Percentiles rank a stretch among this genome's conserved stretches.
Evolutionary conservation across 2,113 vertebrate species (phyloP).

Genomic region (Octodon degus): DNA sequence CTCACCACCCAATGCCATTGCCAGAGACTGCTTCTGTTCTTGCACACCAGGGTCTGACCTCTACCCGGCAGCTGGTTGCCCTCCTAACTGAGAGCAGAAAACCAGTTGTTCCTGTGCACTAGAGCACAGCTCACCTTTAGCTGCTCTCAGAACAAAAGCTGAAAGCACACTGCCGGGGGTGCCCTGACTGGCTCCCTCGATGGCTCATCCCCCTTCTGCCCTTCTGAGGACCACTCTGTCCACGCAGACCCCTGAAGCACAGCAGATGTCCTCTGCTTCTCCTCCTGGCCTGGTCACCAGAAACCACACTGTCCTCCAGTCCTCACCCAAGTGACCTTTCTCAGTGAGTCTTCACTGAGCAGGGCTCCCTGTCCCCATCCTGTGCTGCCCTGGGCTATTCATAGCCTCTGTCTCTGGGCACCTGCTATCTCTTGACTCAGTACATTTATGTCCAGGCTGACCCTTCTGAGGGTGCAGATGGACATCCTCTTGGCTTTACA

Average conservation of each 20-base stretch:
- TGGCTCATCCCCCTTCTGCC: neutral
- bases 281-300: accelerated
- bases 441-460: accelerated
- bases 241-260: neutral
- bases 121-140: neutral
- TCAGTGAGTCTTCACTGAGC: too few species aligned
- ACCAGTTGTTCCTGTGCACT: accelerated
- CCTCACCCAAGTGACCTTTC: neutral
- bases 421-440: accelerated
- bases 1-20: accelerated
- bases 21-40: neutral
- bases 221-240: neutral
- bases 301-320: neutral
- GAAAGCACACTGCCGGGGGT: accelerated
- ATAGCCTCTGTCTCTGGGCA: neutral
- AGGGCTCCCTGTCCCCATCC: accelerated
- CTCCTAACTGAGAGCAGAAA: accelerated
- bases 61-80: neutral
- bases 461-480: accelerated
- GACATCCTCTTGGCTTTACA: neutral
- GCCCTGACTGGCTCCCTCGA: neutral
- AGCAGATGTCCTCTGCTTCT: accelerated
- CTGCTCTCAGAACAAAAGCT: neutral
- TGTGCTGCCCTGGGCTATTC: neutral
- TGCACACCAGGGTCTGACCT: neutral